Evolutionary conservation across 1,140 invertebrate species (phyloP), one percentile per base, ranked within the genome.

Genomic region (Cataglyphis hispanica): DNA sequence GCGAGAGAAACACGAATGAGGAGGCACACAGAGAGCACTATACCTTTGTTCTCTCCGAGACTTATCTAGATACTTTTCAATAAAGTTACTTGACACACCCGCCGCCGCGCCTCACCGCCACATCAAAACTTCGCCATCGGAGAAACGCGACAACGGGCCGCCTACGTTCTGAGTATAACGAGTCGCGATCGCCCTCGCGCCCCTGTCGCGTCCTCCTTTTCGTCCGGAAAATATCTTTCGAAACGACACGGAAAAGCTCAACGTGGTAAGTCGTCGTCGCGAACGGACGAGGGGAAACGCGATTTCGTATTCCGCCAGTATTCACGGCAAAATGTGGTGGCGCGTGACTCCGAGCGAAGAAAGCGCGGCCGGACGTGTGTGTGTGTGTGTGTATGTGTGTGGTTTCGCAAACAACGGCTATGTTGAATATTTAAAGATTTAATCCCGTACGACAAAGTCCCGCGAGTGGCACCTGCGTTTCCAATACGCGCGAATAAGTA

Each of bases 31-130:
- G 34, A 85, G 53, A 86, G 72, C 46, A 40, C 76, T 43, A 40
- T 72, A 64, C 81, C 75, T 87, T 90, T 90, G 89, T 90, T 89
- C 88, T 70, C 86, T 74, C 61, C 76, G 25, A 31, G 86, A 89
- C 88, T 90, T 90, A 90, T 64, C 86, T 89, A 87, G 86, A 90
- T 89, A 90, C 88, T 90, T 89, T 90, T 90, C 88, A 87, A 90
- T 90, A 90, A 90, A 90, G 88, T 90, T 90, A 90, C 86, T 89
- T 90, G 88, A 69, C 86, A 87, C 76, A 85, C 76, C 80, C 81
- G 58, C 22, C 37, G 31, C 46, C 69, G 43, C 78, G 53, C 27
- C 67, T 58, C 63, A 16, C 84, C 58, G 50, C 61, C 85, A 58
- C 85, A 77, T 90, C 85, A 70, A 89, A 90, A 90, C 85, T 90